phyloP scores from a whole-genome alignment of 92 coral and sea anemone genomes.

The Palythoa grandis region DNA sequence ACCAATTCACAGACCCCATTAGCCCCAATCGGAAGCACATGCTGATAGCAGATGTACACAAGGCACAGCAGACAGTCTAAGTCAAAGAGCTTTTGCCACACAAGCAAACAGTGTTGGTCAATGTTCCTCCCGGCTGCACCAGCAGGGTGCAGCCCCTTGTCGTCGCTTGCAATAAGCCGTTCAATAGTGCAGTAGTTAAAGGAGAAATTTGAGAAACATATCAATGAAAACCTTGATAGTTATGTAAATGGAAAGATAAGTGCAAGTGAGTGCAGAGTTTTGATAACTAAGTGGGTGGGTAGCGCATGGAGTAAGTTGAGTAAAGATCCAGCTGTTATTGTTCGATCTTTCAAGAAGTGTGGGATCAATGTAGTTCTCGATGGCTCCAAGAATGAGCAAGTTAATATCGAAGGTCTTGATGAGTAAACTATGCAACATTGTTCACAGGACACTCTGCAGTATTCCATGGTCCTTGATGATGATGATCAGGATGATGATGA shows the following conservation, averaged over 20 bases:
- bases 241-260: constrained; percentile 14
- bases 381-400: no score
- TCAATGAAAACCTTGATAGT: constrained; percentile 31
- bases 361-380: no score
- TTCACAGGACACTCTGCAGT: no score
- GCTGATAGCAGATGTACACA: constrained; percentile 38
- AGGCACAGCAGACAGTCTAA: constrained; percentile 31
- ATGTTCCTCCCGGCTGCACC: constrained; percentile 37
- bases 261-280: constrained; percentile 11
- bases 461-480: no score
- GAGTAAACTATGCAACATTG: no score
- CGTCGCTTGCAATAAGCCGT: constrained; percentile 29
- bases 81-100: constrained; percentile 4
- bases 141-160: constrained; percentile 39
- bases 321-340: no score
- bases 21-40: constrained; percentile 7
- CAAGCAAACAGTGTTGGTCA: constrained; percentile 35
- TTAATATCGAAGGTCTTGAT: no score
- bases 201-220: constrained; percentile 22
- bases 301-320: constrained; percentile 12
- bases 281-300: constrained; percentile 20
- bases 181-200: constrained; percentile 17
- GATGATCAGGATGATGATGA: background rate
- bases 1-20: constrained; percentile 38
- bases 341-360: no score